Base-by-base conservation (phyloP, 2,113 vertebrate genomes). In the Alouatta palliata region DNA sequence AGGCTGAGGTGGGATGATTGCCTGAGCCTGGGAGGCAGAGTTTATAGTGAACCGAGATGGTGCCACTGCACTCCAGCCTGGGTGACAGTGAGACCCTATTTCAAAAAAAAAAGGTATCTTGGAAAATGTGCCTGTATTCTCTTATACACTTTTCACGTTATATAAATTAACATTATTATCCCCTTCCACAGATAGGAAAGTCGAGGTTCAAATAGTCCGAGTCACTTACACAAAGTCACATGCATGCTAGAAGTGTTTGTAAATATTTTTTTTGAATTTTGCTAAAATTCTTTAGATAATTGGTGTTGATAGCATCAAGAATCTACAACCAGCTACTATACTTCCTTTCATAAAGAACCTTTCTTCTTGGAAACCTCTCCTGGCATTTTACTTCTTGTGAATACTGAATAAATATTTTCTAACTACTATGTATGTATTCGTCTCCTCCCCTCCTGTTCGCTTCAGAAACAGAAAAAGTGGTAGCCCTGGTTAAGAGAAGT, bases 381-480 rank as follows among this genome's bases (percentile, higher is more conserved):
- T 35, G 54, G 11, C 2, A 37, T 40, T 95, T 97, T 6, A 45
- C 64, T 87, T 81, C 75, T 47, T 76, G 5, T 68, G 58, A 83
- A 61, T 25, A 75, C 7, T 56, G 61, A 94, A 71, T 88, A 94
- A 73, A 80, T 93, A 87, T 71, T 93, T 97, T 61, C 47, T 87
- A 9, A 76, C 58, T 49, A 16, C 6, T 54, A 30, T 80, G 45
- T 71, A 23, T 40, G 45, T 71, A 23, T 40, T 88, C 7, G 95
- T 10, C 0, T 23, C 1, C 4, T 81, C 10, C 6, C 8, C 43
- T 43, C 16, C 14, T 3, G 79, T 95, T 93, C 43, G 75, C 43
- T 91, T 95, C 32, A 76, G 89, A 82, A 84, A 4, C 37, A 76
- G 40, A 83, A 82, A 82, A 81, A 40, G 16, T 40, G 23, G 21